These are phyloP conservation scores for Campoplex nolae DNA, from an alignment of 2,888 invertebrate species.

Conservation along the genomic window DNA sequence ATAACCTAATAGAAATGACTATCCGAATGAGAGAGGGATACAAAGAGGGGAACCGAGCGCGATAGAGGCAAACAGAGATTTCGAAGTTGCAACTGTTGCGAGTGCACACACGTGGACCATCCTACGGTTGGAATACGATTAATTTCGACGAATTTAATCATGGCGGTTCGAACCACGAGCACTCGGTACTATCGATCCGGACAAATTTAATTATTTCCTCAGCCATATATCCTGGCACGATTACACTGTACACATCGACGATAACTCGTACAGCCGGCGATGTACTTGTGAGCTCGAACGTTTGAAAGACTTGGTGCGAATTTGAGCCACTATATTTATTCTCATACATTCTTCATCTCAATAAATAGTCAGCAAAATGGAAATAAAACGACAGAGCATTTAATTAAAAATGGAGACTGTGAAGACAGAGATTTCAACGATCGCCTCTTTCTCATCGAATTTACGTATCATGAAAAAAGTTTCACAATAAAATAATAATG, in stretches of 20 bases:
- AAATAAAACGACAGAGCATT: background rate
- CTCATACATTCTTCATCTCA: background rate
- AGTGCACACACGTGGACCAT: slow-evolving; percentile 30
- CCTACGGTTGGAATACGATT: slow-evolving; percentile 58
- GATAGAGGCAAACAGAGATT: slow-evolving; percentile 15
- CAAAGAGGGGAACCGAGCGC: background rate
- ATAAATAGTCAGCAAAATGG: background rate
- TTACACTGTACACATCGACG: slow-evolving; percentile 24
- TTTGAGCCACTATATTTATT: background rate
- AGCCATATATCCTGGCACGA: slow-evolving; percentile 14
- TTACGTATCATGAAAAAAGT: background rate
- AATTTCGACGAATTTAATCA: slow-evolving; percentile 70
- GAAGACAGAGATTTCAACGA: background rate
- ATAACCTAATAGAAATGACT: slow-evolving; percentile 28
- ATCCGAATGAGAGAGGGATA: slow-evolving; percentile 5
- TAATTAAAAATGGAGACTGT: background rate
- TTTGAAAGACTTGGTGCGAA: background rate
- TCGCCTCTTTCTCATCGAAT: background rate
- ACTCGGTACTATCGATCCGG: slow-evolving; percentile 61
- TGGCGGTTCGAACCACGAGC: slow-evolving; percentile 56
- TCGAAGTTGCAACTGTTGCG: slow-evolving; percentile 46
- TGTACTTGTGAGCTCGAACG: background rate
- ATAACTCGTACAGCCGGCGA: slow-evolving; percentile 14
- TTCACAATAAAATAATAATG: background rate
- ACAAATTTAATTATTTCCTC: slow-evolving; percentile 65